Evolutionary conservation across 2,113 vertebrate species (phyloP), one percentile per base, ranked within the genome.

Genomic region (Euleptes europaea): DNA sequence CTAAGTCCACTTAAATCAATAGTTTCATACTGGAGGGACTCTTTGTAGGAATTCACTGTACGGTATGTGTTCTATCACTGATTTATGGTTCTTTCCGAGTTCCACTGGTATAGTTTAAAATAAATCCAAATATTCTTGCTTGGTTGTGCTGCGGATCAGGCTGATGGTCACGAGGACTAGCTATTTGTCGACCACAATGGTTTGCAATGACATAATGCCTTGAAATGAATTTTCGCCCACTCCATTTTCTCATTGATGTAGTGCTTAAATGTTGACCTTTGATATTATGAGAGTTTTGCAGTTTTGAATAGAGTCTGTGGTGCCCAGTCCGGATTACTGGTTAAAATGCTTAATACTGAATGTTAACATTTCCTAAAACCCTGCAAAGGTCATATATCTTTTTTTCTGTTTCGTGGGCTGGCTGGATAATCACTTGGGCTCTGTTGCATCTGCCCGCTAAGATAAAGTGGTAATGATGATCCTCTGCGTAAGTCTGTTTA

Each of bases 201-300:
- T 10, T 63, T 63, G 60, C 23, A 28, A 63, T 10, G 9, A 63
- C 23, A 63, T 63, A 63, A 60, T 8, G 21, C 28, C 60, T 63
- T 28, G 26, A 51, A 51, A 14, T 51, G 6, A 26, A 63, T 63
- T 63, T 57, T 23, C 5, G 21, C 54, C 19, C 54, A 23, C 54
- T 57, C 54, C 54, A 57, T 57, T 57, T 57, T 70, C 26, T 71
- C 13, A 0, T 93, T 90, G 86, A 86, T 76, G 54, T 35, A 79
- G 66, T 21, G 66, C 86, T 90, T 90, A 82, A 86, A 86, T 63
- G 71, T 19, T 81, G 88, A 88, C 42, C 71, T 88, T 84, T 86
- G 63, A 73, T 83, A 86, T 87, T 86, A 83, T 83, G 66, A 71
- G 13, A 54, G 19, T 13, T 5, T 67, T 90, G 65, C 38, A 51